Conservation (phyloP, 2,113 vertebrate genomes). For the Regulus satrapa region DNA sequence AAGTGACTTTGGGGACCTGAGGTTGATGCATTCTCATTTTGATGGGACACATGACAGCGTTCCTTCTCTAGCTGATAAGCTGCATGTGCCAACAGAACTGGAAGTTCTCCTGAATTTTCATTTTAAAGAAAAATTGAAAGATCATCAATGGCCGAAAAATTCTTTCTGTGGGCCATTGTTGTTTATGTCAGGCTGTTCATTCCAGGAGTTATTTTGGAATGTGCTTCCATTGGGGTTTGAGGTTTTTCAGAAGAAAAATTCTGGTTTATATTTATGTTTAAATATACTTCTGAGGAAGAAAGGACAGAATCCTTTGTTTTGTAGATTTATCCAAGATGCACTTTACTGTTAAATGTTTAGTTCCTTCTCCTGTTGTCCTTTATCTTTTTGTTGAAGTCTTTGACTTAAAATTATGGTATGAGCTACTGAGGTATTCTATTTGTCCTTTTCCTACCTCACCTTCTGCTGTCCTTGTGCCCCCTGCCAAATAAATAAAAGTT, state of each 20-base stretch:
- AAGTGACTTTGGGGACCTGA: not conserved
- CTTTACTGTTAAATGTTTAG: not conserved
- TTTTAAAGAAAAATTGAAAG: conserved; percentile 27
- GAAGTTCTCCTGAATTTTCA: not conserved
- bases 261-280: not conserved
- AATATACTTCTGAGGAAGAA: not conserved
- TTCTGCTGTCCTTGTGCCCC: not conserved
- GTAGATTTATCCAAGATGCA: not conserved
- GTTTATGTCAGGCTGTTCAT: not conserved
- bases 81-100: not conserved
- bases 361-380: not conserved
- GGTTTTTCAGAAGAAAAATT: not conserved
- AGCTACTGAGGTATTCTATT: not conserved
- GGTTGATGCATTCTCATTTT: not conserved
- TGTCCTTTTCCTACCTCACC: not conserved
- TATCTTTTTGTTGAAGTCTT: not conserved
- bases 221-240: not conserved
- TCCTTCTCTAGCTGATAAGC: not conserved
- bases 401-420: not conserved
- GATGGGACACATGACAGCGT: not conserved
- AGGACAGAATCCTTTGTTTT: not conserved
- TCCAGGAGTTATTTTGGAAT: conserved; percentile 10
- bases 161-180: not conserved
- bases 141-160: not conserved
- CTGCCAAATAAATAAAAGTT: not conserved